These are phyloP conservation scores for Cacoxenus indagator DNA, from an alignment of 2,888 invertebrate species.

Conservation along the genomic window DNA sequence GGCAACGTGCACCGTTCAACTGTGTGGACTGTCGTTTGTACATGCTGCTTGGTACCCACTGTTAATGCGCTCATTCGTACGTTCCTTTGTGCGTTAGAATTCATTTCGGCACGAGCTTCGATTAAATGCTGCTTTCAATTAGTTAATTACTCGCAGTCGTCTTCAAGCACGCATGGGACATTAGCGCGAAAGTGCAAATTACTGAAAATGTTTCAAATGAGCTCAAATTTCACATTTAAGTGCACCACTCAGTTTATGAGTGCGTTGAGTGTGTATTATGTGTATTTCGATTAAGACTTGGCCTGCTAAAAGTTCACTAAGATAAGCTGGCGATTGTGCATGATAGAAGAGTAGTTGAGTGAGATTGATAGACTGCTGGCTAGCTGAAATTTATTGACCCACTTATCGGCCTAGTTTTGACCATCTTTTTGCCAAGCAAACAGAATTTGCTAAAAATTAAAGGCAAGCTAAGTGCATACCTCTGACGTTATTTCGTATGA, in stretches of 20 bases:
- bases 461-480: no score
- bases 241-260: not conserved
- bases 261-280: not conserved
- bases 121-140: conserved; percentile 20
- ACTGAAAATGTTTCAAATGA: not conserved
- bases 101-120: not conserved
- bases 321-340: not conserved
- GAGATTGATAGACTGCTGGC: conserved; percentile 15
- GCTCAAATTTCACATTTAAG: not conserved
- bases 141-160: conserved; percentile 12
- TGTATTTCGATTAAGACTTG: not conserved
- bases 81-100: not conserved
- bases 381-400: no score
- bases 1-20: no score
- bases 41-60: not conserved
- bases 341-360: not conserved
- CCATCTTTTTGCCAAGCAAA: no score
- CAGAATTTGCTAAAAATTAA: no score
- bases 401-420: no score
- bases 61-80: not conserved
- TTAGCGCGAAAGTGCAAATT: not conserved
- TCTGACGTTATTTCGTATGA: no score
- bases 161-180: not conserved
- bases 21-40: no score
- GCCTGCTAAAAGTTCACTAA: not conserved